phyloP scores from a whole-genome alignment of 2,113 vertebrate genomes.

The Ceyx margarethae region DNA sequence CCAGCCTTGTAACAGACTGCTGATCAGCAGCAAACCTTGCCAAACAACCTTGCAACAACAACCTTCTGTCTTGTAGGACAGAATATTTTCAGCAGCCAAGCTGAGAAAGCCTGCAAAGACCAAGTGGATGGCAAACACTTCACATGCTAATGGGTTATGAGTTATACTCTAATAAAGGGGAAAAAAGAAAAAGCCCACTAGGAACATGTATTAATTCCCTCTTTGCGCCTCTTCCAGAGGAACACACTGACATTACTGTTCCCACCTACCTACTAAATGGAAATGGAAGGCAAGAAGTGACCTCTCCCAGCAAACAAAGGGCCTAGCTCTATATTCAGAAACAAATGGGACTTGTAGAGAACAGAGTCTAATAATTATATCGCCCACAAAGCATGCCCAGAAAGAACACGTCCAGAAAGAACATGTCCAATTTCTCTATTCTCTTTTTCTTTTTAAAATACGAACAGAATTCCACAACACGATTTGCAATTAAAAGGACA shows the following conservation, averaged over 20 bases:
- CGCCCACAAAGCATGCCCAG: conserved; percentile 62
- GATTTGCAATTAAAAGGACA: conserved; percentile 72
- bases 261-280: conserved; percentile 62
- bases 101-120: neutral
- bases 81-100: neutral
- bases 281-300: conserved; percentile 52
- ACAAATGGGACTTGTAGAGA: conserved; percentile 65
- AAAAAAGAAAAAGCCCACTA: neutral
- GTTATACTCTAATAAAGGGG: neutral
- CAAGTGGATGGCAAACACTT: neutral
- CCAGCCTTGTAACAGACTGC: neutral
- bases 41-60: neutral
- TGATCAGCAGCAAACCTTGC: neutral
- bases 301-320: conserved; percentile 48
- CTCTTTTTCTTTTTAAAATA: neutral
- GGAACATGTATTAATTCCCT: neutral
- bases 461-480: conserved; percentile 61
- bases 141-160: neutral
- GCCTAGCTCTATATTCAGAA: conserved; percentile 51
- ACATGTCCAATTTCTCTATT: conserved; percentile 40
- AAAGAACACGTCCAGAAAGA: conserved; percentile 65
- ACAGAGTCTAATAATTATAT: conserved; percentile 61
- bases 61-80: neutral
- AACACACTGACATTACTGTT: conserved; percentile 61
- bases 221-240: conserved; percentile 17